Evolutionary conservation across 2,888 invertebrate genomes (phyloP).

Genomic region (Rhamphomyia laevipes): DNA sequence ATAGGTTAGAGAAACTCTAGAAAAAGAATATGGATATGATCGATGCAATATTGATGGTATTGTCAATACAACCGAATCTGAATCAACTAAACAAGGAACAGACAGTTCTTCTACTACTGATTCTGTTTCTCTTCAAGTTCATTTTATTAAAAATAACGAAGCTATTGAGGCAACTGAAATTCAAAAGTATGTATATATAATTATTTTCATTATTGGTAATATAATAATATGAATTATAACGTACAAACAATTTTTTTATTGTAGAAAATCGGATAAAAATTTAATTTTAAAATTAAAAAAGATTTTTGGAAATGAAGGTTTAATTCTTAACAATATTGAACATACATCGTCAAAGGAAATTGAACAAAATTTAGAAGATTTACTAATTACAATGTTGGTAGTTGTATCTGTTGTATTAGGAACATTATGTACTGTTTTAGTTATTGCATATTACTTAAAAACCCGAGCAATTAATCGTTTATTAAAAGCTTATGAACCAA

Average conservation of each 20-base stretch:
- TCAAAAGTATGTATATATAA: conserved; percentile 29
- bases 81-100: conserved; percentile 5
- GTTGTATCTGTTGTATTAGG: conserved; percentile 43
- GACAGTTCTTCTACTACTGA: conserved; percentile 11
- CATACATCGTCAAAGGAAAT: conserved; percentile 27
- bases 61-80: conserved; percentile 18
- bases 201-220: not conserved
- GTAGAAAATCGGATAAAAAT: not conserved
- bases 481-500: conserved; percentile 49
- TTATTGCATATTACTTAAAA: conserved; percentile 44
- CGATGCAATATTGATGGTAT: conserved; percentile 49
- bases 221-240: too few species aligned
- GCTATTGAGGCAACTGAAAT: conserved; percentile 43
- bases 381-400: conserved; percentile 42
- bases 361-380: conserved; percentile 31
- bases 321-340: conserved; percentile 41
- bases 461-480: conserved; percentile 46
- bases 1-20: conserved; percentile 45
- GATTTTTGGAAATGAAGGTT: conserved; percentile 3
- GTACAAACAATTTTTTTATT: not conserved
- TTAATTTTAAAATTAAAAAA: not conserved
- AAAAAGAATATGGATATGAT: conserved; percentile 41
- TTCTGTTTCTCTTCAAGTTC: conserved; percentile 42
- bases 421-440: conserved; percentile 41
- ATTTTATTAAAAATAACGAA: conserved; percentile 44